Percentiles rank a stretch among this genome's conserved stretches.
Conservation (phyloP, 2,113 vertebrate species). For the Corydoras sp. region DNA sequence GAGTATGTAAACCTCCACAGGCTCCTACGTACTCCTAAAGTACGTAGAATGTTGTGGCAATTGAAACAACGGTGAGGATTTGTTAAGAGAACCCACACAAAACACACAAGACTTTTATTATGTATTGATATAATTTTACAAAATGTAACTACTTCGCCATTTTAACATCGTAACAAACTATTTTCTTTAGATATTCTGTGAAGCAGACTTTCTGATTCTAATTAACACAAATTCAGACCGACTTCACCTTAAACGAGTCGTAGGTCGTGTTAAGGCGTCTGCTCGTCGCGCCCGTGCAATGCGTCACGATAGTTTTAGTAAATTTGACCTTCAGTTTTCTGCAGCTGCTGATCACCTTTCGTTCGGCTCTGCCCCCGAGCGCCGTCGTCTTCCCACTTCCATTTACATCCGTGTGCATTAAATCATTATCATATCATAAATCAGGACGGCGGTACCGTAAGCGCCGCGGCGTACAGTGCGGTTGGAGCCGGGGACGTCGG, state of each 20-base stretch:
- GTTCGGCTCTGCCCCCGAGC: neutral
- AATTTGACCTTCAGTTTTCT: neutral
- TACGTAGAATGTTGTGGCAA: too few species aligned
- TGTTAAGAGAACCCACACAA: too few species aligned
- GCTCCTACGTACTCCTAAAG: too few species aligned
- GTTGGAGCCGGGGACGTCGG: neutral
- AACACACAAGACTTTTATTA: too few species aligned
- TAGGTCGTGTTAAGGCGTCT: neutral
- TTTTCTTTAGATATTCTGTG: neutral
- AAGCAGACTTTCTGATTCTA: neutral
- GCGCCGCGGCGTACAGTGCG: neutral
- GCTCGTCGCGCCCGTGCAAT: neutral
- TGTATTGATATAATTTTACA: too few species aligned
- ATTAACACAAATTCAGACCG: neutral
- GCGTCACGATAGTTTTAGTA: neutral
- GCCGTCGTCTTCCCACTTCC: neutral
- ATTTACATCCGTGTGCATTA: constrained; percentile 11
- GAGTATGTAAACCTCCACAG: too few species aligned
- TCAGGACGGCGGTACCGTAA: constrained; percentile 22
- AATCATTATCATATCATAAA: constrained; percentile 29
- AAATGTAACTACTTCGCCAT: too few species aligned
- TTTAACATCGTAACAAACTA: too few species aligned
- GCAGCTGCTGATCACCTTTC: neutral
- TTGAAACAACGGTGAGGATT: too few species aligned
- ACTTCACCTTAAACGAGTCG: neutral